These are phyloP conservation scores for Galaxea fascicularis DNA, from an alignment of 92 coral and sea anemone genomes.

Conservation along the genomic window DNA sequence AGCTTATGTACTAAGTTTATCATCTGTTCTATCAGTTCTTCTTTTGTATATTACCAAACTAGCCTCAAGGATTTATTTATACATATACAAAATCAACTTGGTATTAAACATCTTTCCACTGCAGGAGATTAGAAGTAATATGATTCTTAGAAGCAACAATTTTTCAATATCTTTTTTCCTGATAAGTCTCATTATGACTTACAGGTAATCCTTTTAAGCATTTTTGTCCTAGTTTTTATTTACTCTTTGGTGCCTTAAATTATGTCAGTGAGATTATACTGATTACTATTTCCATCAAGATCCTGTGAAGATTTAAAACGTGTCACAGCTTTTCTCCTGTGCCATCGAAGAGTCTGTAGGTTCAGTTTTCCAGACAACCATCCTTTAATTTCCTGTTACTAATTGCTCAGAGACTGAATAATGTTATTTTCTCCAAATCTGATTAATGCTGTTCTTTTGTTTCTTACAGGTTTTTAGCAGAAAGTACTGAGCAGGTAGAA, in stretches of 20 bases:
- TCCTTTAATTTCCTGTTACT: background rate
- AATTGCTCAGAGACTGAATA: background rate
- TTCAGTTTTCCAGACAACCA: background rate
- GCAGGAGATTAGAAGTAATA: too few relatives aligned
- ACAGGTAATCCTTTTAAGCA: too few relatives aligned
- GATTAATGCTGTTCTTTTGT: background rate
- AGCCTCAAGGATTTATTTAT: too few relatives aligned
- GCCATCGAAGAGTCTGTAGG: background rate
- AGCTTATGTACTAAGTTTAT: background rate
- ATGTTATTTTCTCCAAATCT: background rate
- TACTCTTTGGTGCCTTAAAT: too few relatives aligned
- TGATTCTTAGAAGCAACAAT: too few relatives aligned
- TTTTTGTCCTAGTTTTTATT: too few relatives aligned
- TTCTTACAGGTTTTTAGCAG: conserved; percentile 79
- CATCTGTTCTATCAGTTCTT: background rate
- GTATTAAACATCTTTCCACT: too few relatives aligned
- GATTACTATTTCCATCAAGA: background rate
- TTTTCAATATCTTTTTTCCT: too few relatives aligned
- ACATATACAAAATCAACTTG: too few relatives aligned
- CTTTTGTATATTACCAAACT: too few relatives aligned
- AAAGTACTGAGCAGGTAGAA: conserved; percentile 89
- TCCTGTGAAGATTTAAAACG: background rate
- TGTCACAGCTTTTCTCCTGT: background rate
- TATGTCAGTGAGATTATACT: too few relatives aligned
- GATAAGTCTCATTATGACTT: too few relatives aligned